Evolutionary conservation across 2,113 vertebrate species (phyloP).

Genomic region (Albula goreensis): DNA sequence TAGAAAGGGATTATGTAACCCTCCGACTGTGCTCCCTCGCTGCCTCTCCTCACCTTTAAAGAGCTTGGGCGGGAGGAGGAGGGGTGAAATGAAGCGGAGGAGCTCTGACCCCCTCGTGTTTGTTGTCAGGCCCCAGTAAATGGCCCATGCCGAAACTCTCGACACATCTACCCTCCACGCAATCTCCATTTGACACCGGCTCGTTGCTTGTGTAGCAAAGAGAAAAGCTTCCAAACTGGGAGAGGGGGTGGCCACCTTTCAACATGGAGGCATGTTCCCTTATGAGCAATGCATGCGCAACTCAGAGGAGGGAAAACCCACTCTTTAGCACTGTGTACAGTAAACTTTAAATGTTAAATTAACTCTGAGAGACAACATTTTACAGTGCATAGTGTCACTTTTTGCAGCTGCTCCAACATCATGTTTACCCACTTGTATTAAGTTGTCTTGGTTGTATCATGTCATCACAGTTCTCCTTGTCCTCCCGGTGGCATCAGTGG

Average conservation of each 20-base stretch:
- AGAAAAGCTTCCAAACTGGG: background rate
- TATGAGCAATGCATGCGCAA: too few species aligned
- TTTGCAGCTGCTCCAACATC: background rate
- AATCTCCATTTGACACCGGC: slow-evolving; percentile 43
- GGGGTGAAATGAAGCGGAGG: slow-evolving; percentile 37
- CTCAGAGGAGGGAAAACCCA: too few species aligned
- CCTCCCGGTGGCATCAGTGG: background rate
- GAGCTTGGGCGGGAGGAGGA: slow-evolving; percentile 35
- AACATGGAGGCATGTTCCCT: background rate
- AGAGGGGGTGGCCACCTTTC: background rate
- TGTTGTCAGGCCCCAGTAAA: slow-evolving; percentile 35
- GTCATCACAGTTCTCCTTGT: background rate
- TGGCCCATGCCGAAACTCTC: slow-evolving; percentile 38
- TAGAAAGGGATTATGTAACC: slow-evolving; percentile 59
- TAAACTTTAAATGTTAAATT: too few species aligned
- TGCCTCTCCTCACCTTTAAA: slow-evolving; percentile 40
- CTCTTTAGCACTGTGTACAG: too few species aligned
- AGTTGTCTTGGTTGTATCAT: background rate
- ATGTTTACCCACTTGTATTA: background rate
- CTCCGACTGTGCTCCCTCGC: slow-evolving; percentile 40
- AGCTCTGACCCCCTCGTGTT: slow-evolving; percentile 36
- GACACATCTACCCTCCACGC: slow-evolving; percentile 18
- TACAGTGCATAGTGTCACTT: too few species aligned
- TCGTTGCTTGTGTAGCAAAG: slow-evolving; percentile 33
- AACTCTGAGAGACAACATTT: too few species aligned